Percentiles rank a stretch among this genome's conserved stretches.
These are phyloP conservation scores for Maniola jurtina DNA, from an alignment of 1,140 invertebrate genomes.

Conservation along the genomic window DNA sequence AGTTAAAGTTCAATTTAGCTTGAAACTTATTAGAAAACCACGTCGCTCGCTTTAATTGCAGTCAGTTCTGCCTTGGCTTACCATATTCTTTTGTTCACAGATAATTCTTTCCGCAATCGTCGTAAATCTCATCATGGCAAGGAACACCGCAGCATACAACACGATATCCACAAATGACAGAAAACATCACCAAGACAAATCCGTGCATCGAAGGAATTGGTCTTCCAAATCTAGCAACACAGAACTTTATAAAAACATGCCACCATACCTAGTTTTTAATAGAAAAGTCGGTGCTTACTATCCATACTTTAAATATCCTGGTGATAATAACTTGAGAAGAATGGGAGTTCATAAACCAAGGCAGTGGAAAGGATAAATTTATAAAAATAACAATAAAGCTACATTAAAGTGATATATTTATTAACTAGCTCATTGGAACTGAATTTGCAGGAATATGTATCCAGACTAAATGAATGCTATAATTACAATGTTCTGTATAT, in stretches of 20 bases:
- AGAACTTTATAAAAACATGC: constrained; percentile 38
- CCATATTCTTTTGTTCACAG: constrained; percentile 34
- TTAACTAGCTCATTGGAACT: too few species aligned
- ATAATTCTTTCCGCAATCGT: constrained; percentile 39
- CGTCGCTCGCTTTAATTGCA: too few species aligned
- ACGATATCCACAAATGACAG: constrained; percentile 5
- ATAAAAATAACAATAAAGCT: too few species aligned
- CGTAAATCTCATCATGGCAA: constrained; percentile 31
- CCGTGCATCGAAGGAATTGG: constrained; percentile 44
- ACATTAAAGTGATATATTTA: too few species aligned
- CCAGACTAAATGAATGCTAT: too few species aligned
- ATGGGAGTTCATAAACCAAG: constrained; percentile 21
- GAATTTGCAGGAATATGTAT: too few species aligned
- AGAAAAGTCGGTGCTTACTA: constrained; percentile 60
- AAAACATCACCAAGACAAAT: constrained; percentile 23
- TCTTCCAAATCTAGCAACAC: constrained; percentile 24
- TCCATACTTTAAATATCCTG: constrained; percentile 59
- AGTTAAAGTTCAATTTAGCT: not conserved
- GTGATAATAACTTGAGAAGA: constrained; percentile 46
- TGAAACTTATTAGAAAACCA: too few species aligned
- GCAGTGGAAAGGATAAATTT: constrained; percentile 21
- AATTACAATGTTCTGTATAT: too few species aligned
- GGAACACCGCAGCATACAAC: constrained; percentile 20
- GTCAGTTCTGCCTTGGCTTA: too few species aligned
- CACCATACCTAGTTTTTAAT: constrained; percentile 65